Conservation (phyloP, 2,113 vertebrate species). For the Suricata suricatta region DNA sequence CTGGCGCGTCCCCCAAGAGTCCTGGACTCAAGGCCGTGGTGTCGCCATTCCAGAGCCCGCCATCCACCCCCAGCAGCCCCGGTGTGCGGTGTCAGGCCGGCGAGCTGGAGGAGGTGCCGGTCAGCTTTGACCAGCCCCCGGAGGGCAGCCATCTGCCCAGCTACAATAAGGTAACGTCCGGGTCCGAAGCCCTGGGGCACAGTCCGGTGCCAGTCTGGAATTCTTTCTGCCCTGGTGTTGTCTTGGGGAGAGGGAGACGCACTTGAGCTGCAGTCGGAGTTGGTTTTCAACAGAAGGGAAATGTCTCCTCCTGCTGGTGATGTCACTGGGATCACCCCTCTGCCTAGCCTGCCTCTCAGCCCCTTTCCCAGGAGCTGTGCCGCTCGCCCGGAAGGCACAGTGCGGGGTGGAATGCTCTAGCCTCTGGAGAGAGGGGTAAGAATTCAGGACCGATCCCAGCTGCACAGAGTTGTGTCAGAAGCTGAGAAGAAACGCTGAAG, state of each 20-base stretch:
- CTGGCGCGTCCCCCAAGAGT: conserved; percentile 86
- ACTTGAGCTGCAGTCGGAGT: not conserved
- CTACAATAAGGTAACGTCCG: conserved; percentile 85
- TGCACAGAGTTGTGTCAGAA: not conserved
- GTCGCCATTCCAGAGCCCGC: conserved; percentile 85
- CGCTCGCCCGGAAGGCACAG: fast-evolving
- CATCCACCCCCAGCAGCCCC: conserved; percentile 86
- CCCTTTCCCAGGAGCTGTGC: not conserved
- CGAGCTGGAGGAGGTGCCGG: conserved; percentile 69
- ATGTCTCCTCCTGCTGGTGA: not conserved
- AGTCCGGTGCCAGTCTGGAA: too few species aligned
- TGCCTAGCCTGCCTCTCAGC: not conserved
- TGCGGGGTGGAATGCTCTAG: fast-evolving
- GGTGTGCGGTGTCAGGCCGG: conserved; percentile 67
- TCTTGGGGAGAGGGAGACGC: not conserved
- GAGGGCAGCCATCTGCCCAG: conserved; percentile 85
- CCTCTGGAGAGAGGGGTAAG: not conserved
- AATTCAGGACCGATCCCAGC: not conserved
- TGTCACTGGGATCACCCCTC: not conserved
- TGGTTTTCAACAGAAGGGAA: not conserved
- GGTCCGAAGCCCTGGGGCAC: fast-evolving
- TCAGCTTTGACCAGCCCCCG: conserved; percentile 87
- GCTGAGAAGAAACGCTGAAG: not conserved
- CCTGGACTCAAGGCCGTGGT: conserved; percentile 84
- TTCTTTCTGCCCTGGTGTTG: not conserved